Evolutionary conservation across 2,113 vertebrate genomes (phyloP).

Genomic region (Myocastor coypus): DNA sequence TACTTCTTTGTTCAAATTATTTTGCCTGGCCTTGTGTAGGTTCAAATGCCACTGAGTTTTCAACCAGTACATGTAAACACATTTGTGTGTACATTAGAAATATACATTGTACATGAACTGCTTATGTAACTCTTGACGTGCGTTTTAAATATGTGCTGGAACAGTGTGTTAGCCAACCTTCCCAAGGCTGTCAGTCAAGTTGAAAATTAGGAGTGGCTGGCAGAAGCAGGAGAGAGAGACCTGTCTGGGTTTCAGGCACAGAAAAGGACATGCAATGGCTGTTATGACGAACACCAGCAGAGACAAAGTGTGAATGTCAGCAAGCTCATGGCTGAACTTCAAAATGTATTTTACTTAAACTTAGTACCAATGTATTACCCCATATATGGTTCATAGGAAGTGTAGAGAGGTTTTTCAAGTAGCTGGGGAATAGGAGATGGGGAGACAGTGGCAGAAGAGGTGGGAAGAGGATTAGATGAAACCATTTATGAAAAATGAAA

Average conservation of each 20-base stretch:
- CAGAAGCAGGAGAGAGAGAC: background rate
- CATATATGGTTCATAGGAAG: background rate
- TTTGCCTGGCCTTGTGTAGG: background rate
- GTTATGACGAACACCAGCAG: background rate
- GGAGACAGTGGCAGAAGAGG: background rate
- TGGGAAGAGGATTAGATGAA: background rate
- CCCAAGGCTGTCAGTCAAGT: background rate
- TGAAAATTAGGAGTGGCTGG: background rate
- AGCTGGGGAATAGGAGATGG: background rate
- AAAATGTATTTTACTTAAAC: background rate
- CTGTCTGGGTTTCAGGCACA: background rate
- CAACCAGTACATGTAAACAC: background rate
- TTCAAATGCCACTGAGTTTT: background rate
- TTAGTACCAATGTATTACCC: background rate
- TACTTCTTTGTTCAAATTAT: background rate
- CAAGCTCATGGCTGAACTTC: conserved; percentile 5
- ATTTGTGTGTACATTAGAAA: background rate
- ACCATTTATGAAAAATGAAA: background rate
- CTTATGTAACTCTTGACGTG: background rate
- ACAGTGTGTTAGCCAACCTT: background rate
- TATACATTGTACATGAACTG: background rate
- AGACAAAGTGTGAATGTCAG: conserved; percentile 27
- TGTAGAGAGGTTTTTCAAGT: background rate
- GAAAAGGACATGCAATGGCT: background rate
- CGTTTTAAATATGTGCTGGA: background rate